Conservation (phyloP, 2,113 vertebrate genomes). For the Psophia crepitans region DNA sequence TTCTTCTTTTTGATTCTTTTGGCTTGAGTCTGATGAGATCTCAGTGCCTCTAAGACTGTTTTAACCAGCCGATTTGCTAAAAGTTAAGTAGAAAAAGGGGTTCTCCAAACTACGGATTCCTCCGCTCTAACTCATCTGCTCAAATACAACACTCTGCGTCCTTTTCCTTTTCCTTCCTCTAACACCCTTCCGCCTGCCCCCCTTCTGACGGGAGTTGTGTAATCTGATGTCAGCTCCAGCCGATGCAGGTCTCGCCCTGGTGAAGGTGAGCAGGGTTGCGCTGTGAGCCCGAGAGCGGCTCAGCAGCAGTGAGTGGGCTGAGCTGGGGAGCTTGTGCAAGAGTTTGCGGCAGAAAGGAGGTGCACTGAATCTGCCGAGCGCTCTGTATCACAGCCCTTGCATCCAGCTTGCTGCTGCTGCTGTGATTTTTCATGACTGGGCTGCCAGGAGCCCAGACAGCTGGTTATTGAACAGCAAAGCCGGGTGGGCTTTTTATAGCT, state of each 20-base stretch:
- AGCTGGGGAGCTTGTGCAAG: neutral
- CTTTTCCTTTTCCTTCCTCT: conserved; percentile 3
- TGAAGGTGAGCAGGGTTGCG: neutral
- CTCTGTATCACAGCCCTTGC: neutral
- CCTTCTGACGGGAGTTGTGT: neutral
- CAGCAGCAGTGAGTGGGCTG: neutral
- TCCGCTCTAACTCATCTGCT: neutral
- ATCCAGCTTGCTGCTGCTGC: neutral
- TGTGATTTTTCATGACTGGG: neutral
- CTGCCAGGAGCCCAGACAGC: neutral
- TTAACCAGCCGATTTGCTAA: neutral
- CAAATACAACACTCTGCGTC: neutral
- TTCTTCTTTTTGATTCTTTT: neutral
- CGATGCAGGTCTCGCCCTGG: neutral
- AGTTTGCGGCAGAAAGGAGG: neutral
- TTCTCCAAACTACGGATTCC: neutral
- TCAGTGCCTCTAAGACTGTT: fast-evolving
- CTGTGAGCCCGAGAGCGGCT: neutral
- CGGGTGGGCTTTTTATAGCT: neutral
- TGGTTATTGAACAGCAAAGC: neutral
- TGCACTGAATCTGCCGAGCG: fast-evolving
- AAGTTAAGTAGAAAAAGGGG: neutral
- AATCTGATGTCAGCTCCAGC: neutral
- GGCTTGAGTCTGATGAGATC: neutral
- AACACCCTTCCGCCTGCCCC: neutral